Percentiles rank a stretch among this genome's conserved stretches.
phyloP scores from a whole-genome alignment of 1,140 invertebrate species.

The Drosophila mojavensis region DNA sequence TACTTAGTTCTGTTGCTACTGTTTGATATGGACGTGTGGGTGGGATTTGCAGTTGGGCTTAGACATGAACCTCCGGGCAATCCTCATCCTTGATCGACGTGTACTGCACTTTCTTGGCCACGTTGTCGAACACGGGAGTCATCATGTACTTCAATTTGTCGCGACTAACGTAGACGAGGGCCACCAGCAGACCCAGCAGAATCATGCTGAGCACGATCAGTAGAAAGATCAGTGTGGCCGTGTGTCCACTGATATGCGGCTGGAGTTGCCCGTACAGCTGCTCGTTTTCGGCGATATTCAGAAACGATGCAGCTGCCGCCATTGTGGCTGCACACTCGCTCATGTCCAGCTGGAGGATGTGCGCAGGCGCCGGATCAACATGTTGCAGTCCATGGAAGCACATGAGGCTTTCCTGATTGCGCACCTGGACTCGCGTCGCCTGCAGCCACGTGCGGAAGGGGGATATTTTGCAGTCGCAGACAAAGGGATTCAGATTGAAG shows the following conservation, averaged over 20 bases:
- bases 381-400: slow-evolving; percentile 84
- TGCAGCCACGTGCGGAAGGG: slow-evolving; percentile 88
- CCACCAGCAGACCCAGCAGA: slow-evolving; percentile 85
- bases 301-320: slow-evolving; percentile 70
- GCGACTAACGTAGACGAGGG: slow-evolving; percentile 87
- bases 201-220: slow-evolving; percentile 86
- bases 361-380: slow-evolving; percentile 68
- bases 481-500: slow-evolving; percentile 88
- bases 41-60: slow-evolving; percentile 25
- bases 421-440: slow-evolving; percentile 86
- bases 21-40: slow-evolving; percentile 38
- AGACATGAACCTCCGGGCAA: slow-evolving; percentile 84
- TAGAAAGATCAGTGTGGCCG: slow-evolving; percentile 85
- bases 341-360: slow-evolving; percentile 82
- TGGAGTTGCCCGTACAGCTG: slow-evolving; percentile 51
- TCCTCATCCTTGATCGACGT: slow-evolving; percentile 87
- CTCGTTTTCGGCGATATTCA: slow-evolving; percentile 63
- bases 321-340: slow-evolving; percentile 76
- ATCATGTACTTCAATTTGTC: slow-evolving; percentile 86
- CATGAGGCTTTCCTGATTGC: slow-evolving; percentile 86
- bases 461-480: slow-evolving; percentile 87
- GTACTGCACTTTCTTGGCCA: slow-evolving; percentile 90
- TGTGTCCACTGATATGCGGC: slow-evolving; percentile 79
- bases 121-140: slow-evolving; percentile 87
- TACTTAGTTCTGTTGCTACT: slow-evolving; percentile 22